Conservation (phyloP, 2,797 vertebrate species). For the Hemitrygon akajei region DNA sequence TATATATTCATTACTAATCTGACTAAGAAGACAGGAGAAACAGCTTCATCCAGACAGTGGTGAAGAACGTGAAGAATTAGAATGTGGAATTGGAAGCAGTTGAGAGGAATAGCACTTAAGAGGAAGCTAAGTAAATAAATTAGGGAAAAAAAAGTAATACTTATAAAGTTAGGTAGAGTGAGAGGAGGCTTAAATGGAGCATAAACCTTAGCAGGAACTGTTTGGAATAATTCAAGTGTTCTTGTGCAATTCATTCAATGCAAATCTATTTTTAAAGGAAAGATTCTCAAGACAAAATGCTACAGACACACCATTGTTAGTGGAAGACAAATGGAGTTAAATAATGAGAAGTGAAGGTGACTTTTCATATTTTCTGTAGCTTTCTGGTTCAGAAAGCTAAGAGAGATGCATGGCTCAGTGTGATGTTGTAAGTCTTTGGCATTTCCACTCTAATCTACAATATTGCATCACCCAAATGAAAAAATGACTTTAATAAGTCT, state of each 20-base stretch:
- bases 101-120: too few relatives aligned
- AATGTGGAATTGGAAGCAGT: too few relatives aligned
- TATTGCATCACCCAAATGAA: conserved; percentile 14
- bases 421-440: conserved; percentile 2
- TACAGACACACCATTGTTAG: neutral
- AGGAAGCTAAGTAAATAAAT: neutral
- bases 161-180: neutral
- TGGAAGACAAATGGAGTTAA: neutral
- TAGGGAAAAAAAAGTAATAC: neutral
- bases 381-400: neutral
- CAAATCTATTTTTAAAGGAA: neutral
- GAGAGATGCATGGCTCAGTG: neutral
- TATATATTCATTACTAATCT: too few relatives aligned
- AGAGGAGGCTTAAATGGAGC: neutral
- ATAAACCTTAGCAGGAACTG: neutral
- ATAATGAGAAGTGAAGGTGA: neutral
- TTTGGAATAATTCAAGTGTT: neutral
- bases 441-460: neutral
- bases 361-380: neutral
- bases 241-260: neutral
- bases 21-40: too few relatives aligned
- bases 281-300: neutral
- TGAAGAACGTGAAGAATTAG: too few relatives aligned
- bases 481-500: neutral
- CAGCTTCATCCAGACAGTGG: too few relatives aligned